phyloP scores from a whole-genome alignment of 2,113 vertebrate genomes.

The Oceanites oceanicus region DNA sequence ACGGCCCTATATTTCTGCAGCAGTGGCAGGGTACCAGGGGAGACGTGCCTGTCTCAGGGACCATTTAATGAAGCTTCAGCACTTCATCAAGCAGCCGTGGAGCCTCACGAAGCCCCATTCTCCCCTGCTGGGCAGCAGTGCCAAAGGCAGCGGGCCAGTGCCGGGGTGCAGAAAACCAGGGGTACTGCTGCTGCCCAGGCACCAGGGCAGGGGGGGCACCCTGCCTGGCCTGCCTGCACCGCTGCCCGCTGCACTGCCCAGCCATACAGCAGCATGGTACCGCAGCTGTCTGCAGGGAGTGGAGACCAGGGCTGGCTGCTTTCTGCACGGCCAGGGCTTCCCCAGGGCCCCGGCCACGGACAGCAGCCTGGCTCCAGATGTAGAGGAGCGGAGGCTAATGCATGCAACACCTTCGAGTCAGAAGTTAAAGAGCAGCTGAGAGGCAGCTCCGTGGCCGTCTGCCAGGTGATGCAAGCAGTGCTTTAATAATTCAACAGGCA shows the following conservation, averaged over 20 bases:
- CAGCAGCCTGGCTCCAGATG: not conserved
- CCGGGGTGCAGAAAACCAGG: not conserved
- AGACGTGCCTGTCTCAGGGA: not conserved
- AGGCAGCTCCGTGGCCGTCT: not conserved
- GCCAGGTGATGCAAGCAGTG: not conserved
- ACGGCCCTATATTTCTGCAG: not conserved
- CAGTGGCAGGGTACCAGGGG: not conserved
- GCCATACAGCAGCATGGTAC: too few species aligned
- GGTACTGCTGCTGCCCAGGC: fast-evolving
- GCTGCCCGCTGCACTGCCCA: not conserved
- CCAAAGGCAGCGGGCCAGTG: not conserved
- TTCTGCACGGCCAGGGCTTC: not conserved
- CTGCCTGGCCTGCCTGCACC: not conserved
- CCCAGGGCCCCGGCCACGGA: fast-evolving
- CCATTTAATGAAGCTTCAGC: not conserved
- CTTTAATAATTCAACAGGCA: slow-evolving; percentile 6
- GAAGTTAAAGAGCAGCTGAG: not conserved
- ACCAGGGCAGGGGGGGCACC: too few species aligned
- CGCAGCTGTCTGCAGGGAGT: not conserved
- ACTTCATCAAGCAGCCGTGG: not conserved
- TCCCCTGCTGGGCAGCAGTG: not conserved
- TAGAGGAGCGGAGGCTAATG: not conserved
- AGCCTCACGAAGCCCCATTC: not conserved
- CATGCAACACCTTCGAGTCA: not conserved
- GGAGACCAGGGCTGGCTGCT: not conserved